Percentiles rank a stretch among this genome's conserved stretches.
Conservation (phyloP, 2,888 invertebrate genomes). For the Agonum fuliginosum region DNA sequence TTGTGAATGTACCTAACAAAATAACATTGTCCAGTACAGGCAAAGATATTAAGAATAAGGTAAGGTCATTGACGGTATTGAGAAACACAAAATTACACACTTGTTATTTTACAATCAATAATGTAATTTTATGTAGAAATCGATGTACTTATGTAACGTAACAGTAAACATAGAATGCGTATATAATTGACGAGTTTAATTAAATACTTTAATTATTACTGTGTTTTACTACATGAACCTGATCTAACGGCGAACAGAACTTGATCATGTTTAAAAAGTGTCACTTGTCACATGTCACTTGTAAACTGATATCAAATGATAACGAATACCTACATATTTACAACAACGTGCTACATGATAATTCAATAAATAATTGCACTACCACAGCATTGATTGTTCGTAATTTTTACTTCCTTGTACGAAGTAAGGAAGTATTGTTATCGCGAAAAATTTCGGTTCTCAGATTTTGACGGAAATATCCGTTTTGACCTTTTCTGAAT, state of each 20-base stretch:
- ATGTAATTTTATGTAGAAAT: background rate
- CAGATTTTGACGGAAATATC: background rate
- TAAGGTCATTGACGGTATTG: slow-evolving; percentile 49
- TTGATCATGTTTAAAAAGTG: background rate
- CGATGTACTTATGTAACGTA: slow-evolving; percentile 13
- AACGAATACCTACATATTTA: too few species aligned
- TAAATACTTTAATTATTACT: slow-evolving; percentile 27
- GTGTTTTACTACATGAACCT: slow-evolving; percentile 14
- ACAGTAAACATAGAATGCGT: background rate
- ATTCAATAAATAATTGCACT: too few species aligned
- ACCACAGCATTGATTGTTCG: too few species aligned
- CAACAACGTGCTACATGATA: too few species aligned
- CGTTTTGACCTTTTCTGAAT: background rate
- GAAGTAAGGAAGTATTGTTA: too few species aligned
- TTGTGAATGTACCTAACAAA: too few species aligned
- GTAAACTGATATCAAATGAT: slow-evolving; percentile 8
- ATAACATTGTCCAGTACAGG: background rate
- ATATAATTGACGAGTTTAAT: background rate
- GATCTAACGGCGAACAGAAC: background rate
- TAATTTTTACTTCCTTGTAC: background rate
- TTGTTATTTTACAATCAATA: slow-evolving; percentile 1
- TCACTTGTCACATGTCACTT: background rate
- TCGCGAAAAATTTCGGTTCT: too few species aligned
- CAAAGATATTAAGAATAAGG: slow-evolving; percentile 30
- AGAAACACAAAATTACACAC: background rate